Evolutionary conservation across 92 coral and sea anemone species (phyloP).

Genomic region (Porites cylindrica): DNA sequence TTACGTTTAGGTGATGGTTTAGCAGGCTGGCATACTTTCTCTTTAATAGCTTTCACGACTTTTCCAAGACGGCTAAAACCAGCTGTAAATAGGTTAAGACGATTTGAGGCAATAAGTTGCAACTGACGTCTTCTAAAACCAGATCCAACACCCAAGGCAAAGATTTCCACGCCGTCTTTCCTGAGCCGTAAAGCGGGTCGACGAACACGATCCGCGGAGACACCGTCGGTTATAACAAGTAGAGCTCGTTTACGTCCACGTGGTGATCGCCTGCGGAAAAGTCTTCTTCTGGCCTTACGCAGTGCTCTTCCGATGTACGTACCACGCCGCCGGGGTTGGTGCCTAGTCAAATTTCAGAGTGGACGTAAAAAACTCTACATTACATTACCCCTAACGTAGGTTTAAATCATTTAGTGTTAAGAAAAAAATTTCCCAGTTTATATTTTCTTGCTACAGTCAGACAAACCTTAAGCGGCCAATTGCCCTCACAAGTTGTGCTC

Average conservation of each 20-base stretch:
- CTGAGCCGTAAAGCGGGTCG: slow-evolving; percentile 61
- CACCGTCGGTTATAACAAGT: slow-evolving; percentile 74
- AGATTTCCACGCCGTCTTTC: slow-evolving; percentile 65
- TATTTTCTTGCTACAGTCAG: neutral
- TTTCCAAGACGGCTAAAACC: slow-evolving; percentile 50
- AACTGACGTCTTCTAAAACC: slow-evolving; percentile 52
- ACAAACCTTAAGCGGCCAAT: slow-evolving; percentile 52
- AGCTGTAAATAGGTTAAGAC: slow-evolving; percentile 30
- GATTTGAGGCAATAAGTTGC: slow-evolving; percentile 47
- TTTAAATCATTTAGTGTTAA: neutral
- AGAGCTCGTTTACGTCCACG: slow-evolving; percentile 72
- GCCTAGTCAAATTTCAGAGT: neutral
- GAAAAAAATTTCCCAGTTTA: neutral
- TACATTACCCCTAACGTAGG: too few relatives aligned
- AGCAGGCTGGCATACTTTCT: slow-evolving; percentile 44
- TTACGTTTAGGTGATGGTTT: slow-evolving; percentile 39
- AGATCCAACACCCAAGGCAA: slow-evolving; percentile 60
- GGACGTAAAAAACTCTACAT: too few relatives aligned
- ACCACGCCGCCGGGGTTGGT: slow-evolving; percentile 37
- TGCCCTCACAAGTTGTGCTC: slow-evolving; percentile 49
- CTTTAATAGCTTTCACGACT: slow-evolving; percentile 38
- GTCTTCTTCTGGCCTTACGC: slow-evolving; percentile 35
- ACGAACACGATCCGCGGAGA: slow-evolving; percentile 66
- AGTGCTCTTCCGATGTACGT: slow-evolving; percentile 68
- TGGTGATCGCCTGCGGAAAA: slow-evolving; percentile 56